A percentile compares a stretch with the other conserved stretches of the same genome.
These are phyloP conservation scores for Hepsetus odoe DNA, from an alignment of 2,113 vertebrate species.

Conservation along the genomic window DNA sequence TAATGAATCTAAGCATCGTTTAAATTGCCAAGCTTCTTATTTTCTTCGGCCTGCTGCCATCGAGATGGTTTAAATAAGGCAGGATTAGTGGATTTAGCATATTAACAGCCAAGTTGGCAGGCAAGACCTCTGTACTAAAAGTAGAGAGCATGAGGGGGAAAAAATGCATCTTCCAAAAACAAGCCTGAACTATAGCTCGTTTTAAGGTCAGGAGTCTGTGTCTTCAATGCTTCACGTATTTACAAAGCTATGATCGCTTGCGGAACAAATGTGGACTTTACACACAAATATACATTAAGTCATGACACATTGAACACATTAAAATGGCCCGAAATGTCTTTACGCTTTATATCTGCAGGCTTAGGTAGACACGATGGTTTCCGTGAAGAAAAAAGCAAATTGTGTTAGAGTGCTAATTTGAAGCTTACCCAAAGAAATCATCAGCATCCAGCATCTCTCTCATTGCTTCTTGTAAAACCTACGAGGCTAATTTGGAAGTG, in stretches of 20 bases:
- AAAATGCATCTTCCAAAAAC: slow-evolving; percentile 69
- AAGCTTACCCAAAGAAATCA: neutral
- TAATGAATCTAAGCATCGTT: slow-evolving; percentile 56
- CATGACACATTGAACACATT: too few relatives aligned
- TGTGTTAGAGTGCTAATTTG: neutral
- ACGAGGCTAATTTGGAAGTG: slow-evolving; percentile 60
- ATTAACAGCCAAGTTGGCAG: slow-evolving; percentile 75
- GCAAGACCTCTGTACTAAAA: slow-evolving; percentile 67
- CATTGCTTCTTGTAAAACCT: neutral
- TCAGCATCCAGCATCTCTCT: neutral
- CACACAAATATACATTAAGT: too few relatives aligned
- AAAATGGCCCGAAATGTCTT: neutral
- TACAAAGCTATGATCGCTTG: too few relatives aligned
- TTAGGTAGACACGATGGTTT: neutral
- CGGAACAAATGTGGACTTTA: too few relatives aligned
- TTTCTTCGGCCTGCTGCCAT: slow-evolving; percentile 70
- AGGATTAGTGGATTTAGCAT: slow-evolving; percentile 78
- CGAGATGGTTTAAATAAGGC: slow-evolving; percentile 72
- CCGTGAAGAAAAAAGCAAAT: neutral
- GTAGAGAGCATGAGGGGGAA: slow-evolving; percentile 58
- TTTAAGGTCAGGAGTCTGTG: slow-evolving; percentile 27
- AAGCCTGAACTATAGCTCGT: slow-evolving; percentile 61
- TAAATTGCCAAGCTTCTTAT: slow-evolving; percentile 69
- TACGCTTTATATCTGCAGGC: neutral
- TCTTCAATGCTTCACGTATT: slow-evolving; percentile 1